A percentile compares a stretch with the other conserved stretches of the same genome.
Conservation (phyloP, 2,113 vertebrate genomes). For the Mastomys natalensis region DNA sequence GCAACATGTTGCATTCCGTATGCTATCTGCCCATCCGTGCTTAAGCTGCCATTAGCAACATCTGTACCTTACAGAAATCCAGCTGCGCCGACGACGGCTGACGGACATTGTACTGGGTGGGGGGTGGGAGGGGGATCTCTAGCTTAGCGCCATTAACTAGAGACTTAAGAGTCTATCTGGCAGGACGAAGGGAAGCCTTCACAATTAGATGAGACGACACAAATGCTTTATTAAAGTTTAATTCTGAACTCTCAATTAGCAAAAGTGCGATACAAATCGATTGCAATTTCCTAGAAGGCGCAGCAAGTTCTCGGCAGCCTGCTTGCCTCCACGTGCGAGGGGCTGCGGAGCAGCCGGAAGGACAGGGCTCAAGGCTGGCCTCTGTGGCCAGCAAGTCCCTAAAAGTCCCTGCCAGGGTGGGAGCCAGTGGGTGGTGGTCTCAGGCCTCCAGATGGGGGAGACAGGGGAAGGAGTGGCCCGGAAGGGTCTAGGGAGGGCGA, state of each 20-base stretch:
- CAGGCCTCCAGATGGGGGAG: fast-evolving
- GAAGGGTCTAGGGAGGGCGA: neutral
- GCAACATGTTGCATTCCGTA: constrained; percentile 86
- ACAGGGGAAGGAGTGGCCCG: neutral
- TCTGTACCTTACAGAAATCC: constrained; percentile 86
- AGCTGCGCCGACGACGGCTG: constrained; percentile 83
- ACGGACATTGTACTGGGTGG: constrained; percentile 62
- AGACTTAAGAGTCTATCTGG: constrained; percentile 68
- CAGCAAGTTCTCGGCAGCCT: constrained; percentile 70
- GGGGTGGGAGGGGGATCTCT: neutral
- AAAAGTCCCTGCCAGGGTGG: neutral
- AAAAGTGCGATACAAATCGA: constrained; percentile 75
- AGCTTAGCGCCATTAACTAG: constrained; percentile 71
- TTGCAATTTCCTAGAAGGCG: constrained; percentile 77
- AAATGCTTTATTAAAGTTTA: constrained; percentile 82
- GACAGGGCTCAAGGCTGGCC: constrained; percentile 20
- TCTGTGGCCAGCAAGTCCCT: constrained; percentile 55
- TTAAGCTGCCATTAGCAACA: constrained; percentile 86
- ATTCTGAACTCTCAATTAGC: constrained; percentile 82
- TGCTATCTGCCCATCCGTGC: constrained; percentile 88
- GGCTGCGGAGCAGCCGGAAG: constrained; percentile 14
- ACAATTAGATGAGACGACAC: constrained; percentile 80
- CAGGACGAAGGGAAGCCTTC: constrained; percentile 77
- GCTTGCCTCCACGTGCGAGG: constrained; percentile 72
- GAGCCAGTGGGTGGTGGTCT: neutral